Evolutionary conservation across 2,113 vertebrate genomes (phyloP), one percentile per base, ranked within the genome.

Genomic region (Tapirus terrestris): DNA sequence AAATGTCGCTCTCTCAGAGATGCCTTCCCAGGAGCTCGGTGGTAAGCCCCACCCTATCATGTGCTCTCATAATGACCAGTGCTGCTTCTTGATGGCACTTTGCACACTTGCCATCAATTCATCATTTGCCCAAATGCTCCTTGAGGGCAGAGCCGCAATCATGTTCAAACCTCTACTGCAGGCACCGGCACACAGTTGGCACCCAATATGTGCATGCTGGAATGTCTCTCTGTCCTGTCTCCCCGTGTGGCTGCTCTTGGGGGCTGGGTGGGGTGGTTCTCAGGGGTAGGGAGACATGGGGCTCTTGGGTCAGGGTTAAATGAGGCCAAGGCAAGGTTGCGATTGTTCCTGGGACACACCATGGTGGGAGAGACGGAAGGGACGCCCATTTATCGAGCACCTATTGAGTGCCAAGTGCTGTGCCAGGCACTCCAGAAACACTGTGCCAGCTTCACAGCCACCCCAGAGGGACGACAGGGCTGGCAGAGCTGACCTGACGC

Each of bases 391-490:
- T 21, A 36, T 1, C 10, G 36, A 67, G 27, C 27, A 70, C 29
- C 65, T 60, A 36, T 29, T 39, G 85, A 75, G 13, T 67, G 60
- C 20, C 39, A 20, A 58, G 48, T 4, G 7, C 25, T 0, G 6
- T 14, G 1, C 17, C 6, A 4, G 36, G 56, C 48, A 20, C n/a
- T 63, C 31, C 8, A 53, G 39, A 82, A 39, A 36, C 13, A 36
- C 81, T 3, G 11, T 16, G 53, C 29, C 73, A 53, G 14, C 20
- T 11, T 83, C 51, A 29, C 3, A 3, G 8, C 33, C 29, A 17
- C 13, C 23, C 20, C 39, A 12, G 48, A 18, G 27, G 33, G 61
- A 11, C 0, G 0, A 3, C 0, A 0, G 29, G 21, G 31, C 27
- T 6, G 7, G 36, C 58, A 60, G 51, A 45, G 13, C 16, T 33